Evolutionary conservation across 2,888 invertebrate genomes (phyloP), one percentile per base, ranked within the genome.

Genomic region (Tupiocoris notatus): DNA sequence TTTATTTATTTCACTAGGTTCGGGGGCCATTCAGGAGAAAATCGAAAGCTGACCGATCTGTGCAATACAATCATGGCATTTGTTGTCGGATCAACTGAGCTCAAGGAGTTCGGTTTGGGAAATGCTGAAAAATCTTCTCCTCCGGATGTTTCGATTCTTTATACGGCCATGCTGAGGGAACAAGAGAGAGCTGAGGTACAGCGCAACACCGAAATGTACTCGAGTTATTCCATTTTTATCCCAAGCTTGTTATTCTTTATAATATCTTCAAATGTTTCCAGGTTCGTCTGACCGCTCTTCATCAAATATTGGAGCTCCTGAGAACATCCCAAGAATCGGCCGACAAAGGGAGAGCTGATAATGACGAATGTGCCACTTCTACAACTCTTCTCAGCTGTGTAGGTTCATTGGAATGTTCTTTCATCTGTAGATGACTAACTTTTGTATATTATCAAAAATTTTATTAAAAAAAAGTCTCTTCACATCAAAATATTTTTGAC

Each of bases 231-330:
- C n/a, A n/a, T n/a, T n/a, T n/a, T n/a, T n/a, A n/a, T n/a, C n/a
- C n/a, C n/a, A 12, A 64, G n/a, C 0, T 21, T 12, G 12, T 54
- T 54, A 12, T 12, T 54, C 12, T 12, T 54, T 54, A 54, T 54
- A 54, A 7, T 54, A 7, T 54, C 54, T 54, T 12, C 7, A 54
- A 54, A 54, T 7, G 12, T n/a, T 78, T 77, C 71, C 63, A 80
- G 80, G 75, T 79, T 23, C 76, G 85, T 61, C 79, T 83, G 1
- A 80, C 82, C 57, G 83, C 84, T 75, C 81, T 86, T 18, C 82
- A 83, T 7, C 82, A 84, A 77, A 82, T 85, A 2, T 81, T 84
- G 59, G 83, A 82, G 65, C 81, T 85, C 12, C 81, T 85, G 24
- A 79, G 82, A 57, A 81, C 79, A 80, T 77, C 78, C 16, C 66